Percentiles rank a stretch among this genome's conserved stretches.
Conservation (phyloP, 2,113 vertebrate genomes). For the Peromyscus leucopus region DNA sequence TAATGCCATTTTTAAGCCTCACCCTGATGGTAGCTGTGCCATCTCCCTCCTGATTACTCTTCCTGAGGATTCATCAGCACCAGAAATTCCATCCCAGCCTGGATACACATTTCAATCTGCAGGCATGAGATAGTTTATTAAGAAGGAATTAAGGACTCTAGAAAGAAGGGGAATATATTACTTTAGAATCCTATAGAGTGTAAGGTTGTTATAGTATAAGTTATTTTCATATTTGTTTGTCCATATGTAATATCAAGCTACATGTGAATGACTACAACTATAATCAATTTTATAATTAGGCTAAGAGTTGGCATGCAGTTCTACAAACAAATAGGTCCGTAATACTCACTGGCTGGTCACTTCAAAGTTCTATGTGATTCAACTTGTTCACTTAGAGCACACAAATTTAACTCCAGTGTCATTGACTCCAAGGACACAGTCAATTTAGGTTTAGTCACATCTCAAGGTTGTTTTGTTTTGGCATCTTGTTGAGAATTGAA, state of each 20-base stretch:
- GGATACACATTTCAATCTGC: background rate
- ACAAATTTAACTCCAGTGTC: background rate
- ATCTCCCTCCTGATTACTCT: background rate
- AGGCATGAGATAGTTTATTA: background rate
- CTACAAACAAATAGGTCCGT: background rate
- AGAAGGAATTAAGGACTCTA: background rate
- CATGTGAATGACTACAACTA: background rate
- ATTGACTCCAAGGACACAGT: background rate
- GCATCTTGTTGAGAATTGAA: background rate
- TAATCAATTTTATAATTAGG: background rate
- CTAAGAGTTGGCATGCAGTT: background rate
- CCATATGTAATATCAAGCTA: background rate
- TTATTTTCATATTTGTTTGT: background rate
- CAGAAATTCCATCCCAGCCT: background rate
- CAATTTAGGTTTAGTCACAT: background rate
- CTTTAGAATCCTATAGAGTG: background rate
- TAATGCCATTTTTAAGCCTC: background rate
- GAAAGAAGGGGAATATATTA: background rate
- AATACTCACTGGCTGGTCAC: background rate
- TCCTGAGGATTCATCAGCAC: background rate
- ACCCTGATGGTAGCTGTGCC: background rate
- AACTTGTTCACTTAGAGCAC: background rate
- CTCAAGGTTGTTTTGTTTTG: constrained; percentile 8
- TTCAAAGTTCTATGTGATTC: background rate
- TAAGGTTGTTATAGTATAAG: background rate